Evolutionary conservation across 2,113 vertebrate genomes (phyloP).

Genomic region (Heterocephalus glaber): DNA sequence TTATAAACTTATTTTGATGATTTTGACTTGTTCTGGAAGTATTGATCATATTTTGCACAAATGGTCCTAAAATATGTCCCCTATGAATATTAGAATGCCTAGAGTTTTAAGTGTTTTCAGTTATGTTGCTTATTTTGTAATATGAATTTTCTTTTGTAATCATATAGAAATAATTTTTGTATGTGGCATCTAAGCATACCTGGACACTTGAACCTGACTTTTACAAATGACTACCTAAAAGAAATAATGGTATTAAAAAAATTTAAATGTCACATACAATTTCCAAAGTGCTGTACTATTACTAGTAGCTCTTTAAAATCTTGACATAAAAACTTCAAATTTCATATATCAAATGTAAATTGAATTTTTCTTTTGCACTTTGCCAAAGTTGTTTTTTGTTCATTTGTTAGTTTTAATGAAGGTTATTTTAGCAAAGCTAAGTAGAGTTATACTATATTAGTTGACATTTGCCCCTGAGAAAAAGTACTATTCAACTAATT

Average conservation of each 20-base stretch:
- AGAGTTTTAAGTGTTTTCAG: not conserved
- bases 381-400: not conserved
- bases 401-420: not conserved
- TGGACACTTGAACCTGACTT: constrained; percentile 66
- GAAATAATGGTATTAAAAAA: constrained; percentile 62
- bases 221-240: constrained; percentile 70
- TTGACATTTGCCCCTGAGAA: not conserved
- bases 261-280: constrained; percentile 71
- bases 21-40: not conserved
- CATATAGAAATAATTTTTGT: constrained; percentile 57
- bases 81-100: not conserved
- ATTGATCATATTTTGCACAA: not conserved
- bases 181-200: constrained; percentile 53
- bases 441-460: not conserved
- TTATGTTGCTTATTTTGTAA: not conserved
- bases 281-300: constrained; percentile 76
- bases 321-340: constrained; percentile 56
- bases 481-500: not conserved
- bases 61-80: not conserved
- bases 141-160: not conserved
- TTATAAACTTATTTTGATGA: not conserved
- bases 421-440: not conserved
- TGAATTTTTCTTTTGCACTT: constrained; percentile 59
- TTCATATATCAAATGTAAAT: constrained; percentile 51
- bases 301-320: constrained; percentile 71